Base-by-base conservation (phyloP, 2,888 invertebrate genomes). In the Pristionchus entomophagus region DNA sequence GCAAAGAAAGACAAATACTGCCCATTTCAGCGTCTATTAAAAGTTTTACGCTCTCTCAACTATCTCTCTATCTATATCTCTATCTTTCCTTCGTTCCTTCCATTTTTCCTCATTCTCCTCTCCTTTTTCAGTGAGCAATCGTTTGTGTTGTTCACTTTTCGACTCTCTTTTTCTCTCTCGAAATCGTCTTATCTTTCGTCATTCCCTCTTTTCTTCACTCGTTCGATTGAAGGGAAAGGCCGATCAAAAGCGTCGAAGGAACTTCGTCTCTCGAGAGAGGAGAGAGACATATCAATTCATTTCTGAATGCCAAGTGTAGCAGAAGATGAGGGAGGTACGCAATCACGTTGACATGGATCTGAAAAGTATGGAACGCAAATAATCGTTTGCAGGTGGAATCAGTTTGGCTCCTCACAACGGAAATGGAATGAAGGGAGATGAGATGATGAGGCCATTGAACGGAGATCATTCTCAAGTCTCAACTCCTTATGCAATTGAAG, bases 71-170 rank as follows among this genome's bases (percentile, higher is more conserved):
- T 62, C 29, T 17, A 62, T 32, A 29, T 17, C 14, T 62, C 62
- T 62, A 8, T 62, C 62, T 32, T 62, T 62, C 62, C 26, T 29
- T 62, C 32, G 5, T 62, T 62, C 32, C 69, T 69, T 38, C n/a
- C 32, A 69, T 38, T 69, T 35, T 38, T 69, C 69, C 38, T 69
- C 69, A 6, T 69, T 69, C 69, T 69, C 69, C 38, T 38, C 22
- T 5, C 35, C 41, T 38, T 69, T 69, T 69, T 69, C 38, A 38
- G 38, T 69, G 69, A 69, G 69, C 69, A 69, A 69, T 69, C 69
- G 69, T 69, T 69, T 69, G 38, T 69, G 38, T 69, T 69, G 65
- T 69, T 69, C 69, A 69, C 69, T 69, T 41, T 69, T 69, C 41
- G 35, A 69, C 69, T 69, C 35, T 69, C 38, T 38, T 69, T n/a